Conservation (phyloP, 1,140 invertebrate genomes). For the Venturia canescens region DNA sequence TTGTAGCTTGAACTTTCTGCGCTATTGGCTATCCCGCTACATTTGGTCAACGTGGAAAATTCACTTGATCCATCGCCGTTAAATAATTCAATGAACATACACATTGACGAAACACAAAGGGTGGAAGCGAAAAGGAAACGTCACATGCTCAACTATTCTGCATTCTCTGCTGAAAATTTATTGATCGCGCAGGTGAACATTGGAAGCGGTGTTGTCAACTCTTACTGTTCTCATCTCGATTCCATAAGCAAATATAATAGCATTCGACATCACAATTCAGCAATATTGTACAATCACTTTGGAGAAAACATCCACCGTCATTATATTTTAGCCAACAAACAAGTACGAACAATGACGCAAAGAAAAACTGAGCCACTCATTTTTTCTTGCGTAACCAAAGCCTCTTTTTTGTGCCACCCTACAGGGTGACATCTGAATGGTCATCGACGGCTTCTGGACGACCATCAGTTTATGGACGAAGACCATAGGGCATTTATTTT, state of each 20-base stretch:
- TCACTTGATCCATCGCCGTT: background rate
- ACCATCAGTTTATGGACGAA: slow-evolving; percentile 16
- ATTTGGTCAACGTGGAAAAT: slow-evolving; percentile 16
- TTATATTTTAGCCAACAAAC: background rate
- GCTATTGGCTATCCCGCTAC: background rate
- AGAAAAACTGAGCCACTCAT: slow-evolving; percentile 22
- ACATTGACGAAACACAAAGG: background rate
- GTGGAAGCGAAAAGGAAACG: background rate
- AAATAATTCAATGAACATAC: slow-evolving; percentile 21
- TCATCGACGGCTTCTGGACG: slow-evolving; percentile 34
- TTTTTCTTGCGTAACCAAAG: slow-evolving; percentile 14
- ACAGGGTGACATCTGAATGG: slow-evolving; percentile 28
- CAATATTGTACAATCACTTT: too few relatives aligned
- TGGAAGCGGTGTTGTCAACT: background rate
- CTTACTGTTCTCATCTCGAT: too few relatives aligned
- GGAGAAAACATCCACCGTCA: background rate
- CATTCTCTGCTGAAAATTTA: too few relatives aligned
- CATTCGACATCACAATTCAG: background rate
- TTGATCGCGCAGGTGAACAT: background rate
- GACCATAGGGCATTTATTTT: slow-evolving; percentile 18
- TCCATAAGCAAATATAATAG: background rate
- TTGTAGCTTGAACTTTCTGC: background rate
- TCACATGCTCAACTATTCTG: background rate
- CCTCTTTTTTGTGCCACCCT: slow-evolving; percentile 8
- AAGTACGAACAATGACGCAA: background rate